Conservation (phyloP, 2,888 invertebrate genomes). For the Rhagium mordax region DNA sequence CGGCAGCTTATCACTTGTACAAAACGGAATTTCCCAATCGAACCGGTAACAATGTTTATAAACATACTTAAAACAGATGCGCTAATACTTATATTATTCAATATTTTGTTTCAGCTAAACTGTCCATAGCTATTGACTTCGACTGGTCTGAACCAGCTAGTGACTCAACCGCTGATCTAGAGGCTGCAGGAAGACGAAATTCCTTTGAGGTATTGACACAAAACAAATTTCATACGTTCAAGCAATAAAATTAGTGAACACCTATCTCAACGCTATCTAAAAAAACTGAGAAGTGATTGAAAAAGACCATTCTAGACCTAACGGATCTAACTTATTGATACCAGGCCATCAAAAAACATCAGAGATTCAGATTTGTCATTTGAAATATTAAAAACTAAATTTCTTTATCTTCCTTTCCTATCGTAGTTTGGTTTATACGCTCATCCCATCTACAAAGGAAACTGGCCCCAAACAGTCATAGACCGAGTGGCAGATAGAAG, state of each 20-base stretch:
- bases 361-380: too few species aligned
- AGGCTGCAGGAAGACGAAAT: conserved; percentile 75
- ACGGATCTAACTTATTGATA: too few species aligned
- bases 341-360: too few species aligned
- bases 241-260: too few species aligned
- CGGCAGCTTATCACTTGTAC: conserved; percentile 71
- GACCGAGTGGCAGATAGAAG: conserved; percentile 74
- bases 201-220: conserved; percentile 69
- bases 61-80: too few species aligned
- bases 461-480: conserved; percentile 80
- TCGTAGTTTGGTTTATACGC: conserved; percentile 54
- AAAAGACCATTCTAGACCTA: too few species aligned
- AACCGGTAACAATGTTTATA: neutral
- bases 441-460: conserved; percentile 76
- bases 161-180: conserved; percentile 71
- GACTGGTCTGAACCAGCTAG: conserved; percentile 76
- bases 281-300: too few species aligned
- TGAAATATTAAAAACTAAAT: too few species aligned
- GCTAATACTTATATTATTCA: neutral
- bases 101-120: neutral
- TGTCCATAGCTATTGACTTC: conserved; percentile 66
- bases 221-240: neutral
- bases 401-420: conserved; percentile 16
- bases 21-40: neutral
- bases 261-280: too few species aligned